phyloP scores from a whole-genome alignment of 2,888 invertebrate species.

The Reticulitermes lucifugus region DNA sequence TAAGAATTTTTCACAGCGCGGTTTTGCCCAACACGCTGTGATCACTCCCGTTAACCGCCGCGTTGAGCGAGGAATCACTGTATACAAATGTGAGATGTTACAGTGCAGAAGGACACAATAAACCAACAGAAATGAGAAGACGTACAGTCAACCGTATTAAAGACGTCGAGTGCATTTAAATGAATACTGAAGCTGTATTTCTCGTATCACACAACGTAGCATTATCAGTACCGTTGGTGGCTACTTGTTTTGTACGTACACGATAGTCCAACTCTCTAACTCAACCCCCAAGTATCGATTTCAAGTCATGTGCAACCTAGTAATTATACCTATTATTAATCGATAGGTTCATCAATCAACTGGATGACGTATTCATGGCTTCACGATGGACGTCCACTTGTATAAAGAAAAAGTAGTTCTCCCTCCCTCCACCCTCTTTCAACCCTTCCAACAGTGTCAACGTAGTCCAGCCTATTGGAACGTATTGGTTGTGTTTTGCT shows the following conservation, averaged over 20 bases:
- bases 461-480: conserved; percentile 11
- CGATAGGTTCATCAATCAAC: conserved; percentile 43
- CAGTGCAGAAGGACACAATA: no score
- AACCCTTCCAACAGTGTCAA: conserved; percentile 29
- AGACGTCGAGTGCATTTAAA: no score
- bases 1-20: no score
- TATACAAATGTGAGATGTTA: no score
- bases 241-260: conserved; percentile 8
- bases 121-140: no score
- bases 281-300: conserved; percentile 36
- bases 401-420: conserved; percentile 34
- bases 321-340: conserved; percentile 44
- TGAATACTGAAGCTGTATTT: neutral
- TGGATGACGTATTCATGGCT: conserved; percentile 38
- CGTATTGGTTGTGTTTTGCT: neutral
- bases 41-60: no score
- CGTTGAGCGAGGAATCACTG: no score
- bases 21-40: no score
- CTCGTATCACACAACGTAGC: neutral
- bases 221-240: neutral
- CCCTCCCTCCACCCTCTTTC: conserved; percentile 15
- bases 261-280: neutral
- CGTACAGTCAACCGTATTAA: no score
- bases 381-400: conserved; percentile 42
- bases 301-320: conserved; percentile 42